phyloP scores from a whole-genome alignment of 2,113 vertebrate species.

The Triplophysa rosa region DNA sequence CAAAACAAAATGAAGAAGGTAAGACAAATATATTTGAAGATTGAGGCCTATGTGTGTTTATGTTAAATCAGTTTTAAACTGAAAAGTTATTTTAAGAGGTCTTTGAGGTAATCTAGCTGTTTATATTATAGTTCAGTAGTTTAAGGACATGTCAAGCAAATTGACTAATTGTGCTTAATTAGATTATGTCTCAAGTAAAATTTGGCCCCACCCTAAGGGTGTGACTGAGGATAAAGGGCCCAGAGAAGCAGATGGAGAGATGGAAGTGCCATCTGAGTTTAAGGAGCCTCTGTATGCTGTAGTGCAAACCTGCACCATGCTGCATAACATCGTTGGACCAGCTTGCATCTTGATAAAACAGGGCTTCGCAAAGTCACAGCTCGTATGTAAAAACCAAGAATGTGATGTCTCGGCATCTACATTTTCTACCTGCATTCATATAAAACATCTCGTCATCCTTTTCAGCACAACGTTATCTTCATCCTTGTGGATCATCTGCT shows the following conservation, averaged over 20 bases:
- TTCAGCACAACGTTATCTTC: conserved; percentile 40
- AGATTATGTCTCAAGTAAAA: conserved; percentile 37
- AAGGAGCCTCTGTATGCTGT: conserved; percentile 58
- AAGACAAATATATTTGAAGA: conserved; percentile 53
- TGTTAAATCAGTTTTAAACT: background rate
- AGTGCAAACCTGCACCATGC: conserved; percentile 75
- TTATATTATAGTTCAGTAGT: background rate
- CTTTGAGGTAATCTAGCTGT: background rate
- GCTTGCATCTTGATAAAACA: conserved; percentile 84
- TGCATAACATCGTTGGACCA: conserved; percentile 76
- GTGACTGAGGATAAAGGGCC: conserved; percentile 39
- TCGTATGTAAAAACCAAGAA: conserved; percentile 67
- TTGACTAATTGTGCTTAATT: conserved; percentile 22
- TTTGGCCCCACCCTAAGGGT: conserved; percentile 42
- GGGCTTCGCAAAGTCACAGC: conserved; percentile 74
- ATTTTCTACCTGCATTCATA: background rate
- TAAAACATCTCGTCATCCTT: conserved; percentile 1
- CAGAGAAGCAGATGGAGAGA: conserved; percentile 28
- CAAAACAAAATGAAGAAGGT: conserved; percentile 69
- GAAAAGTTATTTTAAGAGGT: too few relatives aligned
- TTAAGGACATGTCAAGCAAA: conserved; percentile 9
- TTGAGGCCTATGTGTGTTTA: background rate
- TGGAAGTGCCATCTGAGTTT: conserved; percentile 50
- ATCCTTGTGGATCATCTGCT: conserved; percentile 4
- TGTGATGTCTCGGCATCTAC: background rate